Evolutionary conservation across 2,888 invertebrate genomes (phyloP).

Genomic region (Gymnoscelis rufifasciata): DNA sequence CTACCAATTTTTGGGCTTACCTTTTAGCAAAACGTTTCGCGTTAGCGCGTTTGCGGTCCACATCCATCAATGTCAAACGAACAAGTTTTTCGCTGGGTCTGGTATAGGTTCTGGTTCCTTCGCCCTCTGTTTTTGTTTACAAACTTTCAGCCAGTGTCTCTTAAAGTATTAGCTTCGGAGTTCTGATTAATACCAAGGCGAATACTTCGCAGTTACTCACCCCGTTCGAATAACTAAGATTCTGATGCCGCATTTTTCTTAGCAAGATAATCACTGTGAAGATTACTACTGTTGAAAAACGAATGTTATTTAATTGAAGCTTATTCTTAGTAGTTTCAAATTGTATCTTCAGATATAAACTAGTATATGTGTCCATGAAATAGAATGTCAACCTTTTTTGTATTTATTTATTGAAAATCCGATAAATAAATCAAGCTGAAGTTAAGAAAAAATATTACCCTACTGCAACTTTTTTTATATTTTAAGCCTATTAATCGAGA

Average conservation of each 20-base stretch:
- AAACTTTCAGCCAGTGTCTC: slow-evolving; percentile 62
- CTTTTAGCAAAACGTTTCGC: slow-evolving; percentile 50
- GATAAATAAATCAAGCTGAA: too few relatives aligned
- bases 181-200: slow-evolving; percentile 46
- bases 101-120: slow-evolving; percentile 59
- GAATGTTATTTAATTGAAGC: too few relatives aligned
- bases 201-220: slow-evolving; percentile 20
- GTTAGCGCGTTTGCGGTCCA: slow-evolving; percentile 49
- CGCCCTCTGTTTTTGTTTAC: slow-evolving; percentile 66
- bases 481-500: too few relatives aligned
- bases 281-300: too few relatives aligned
- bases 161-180: slow-evolving; percentile 57
- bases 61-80: slow-evolving; percentile 72
- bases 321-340: too few relatives aligned
- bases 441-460: too few relatives aligned
- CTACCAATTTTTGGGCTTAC: slow-evolving; percentile 37
- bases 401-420: too few relatives aligned
- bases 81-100: slow-evolving; percentile 62
- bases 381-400: too few relatives aligned
- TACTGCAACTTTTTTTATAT: too few relatives aligned
- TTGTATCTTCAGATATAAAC: too few relatives aligned
- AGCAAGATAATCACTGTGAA: neutral
- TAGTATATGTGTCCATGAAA: too few relatives aligned
- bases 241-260: slow-evolving; percentile 5
- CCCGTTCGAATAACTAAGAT: slow-evolving; percentile 13